A percentile compares a stretch with the other conserved stretches of the same genome.
Evolutionary conservation across 2,113 vertebrate species (phyloP).

Genomic region (Odocoileus virginianus): DNA sequence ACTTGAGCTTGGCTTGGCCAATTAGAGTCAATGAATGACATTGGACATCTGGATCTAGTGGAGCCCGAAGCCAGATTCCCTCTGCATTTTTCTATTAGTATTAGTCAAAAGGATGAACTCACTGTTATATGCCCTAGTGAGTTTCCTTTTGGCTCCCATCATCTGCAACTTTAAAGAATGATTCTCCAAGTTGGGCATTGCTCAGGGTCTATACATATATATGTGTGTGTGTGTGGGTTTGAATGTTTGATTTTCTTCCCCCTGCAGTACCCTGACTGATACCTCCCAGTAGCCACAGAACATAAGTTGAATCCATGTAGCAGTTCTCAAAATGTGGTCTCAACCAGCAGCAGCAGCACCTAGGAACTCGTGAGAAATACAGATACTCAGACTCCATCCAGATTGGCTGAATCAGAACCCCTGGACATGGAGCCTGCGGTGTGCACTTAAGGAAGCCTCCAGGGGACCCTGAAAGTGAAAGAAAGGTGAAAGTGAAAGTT

Average conservation of each 20-base stretch:
- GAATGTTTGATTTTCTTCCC: not conserved
- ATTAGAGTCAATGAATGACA: too few relatives aligned
- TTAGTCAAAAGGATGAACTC: not conserved
- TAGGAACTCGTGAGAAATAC: not conserved
- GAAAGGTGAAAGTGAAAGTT: not conserved
- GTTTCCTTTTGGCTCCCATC: not conserved
- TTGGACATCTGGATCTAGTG: not conserved
- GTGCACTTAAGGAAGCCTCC: not conserved
- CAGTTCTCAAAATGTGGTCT: not conserved
- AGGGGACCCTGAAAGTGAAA: not conserved
- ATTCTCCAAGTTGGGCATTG: rapidly evolving
- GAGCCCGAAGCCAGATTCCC: rapidly evolving
- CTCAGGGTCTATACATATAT: not conserved
- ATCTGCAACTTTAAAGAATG: too few relatives aligned
- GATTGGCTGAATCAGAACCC: not conserved
- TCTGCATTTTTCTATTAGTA: not conserved
- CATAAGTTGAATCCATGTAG: not conserved
- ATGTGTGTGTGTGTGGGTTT: not conserved
- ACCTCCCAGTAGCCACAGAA: not conserved
- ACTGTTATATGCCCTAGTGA: not conserved
- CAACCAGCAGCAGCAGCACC: not conserved
- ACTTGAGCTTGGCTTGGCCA: too few relatives aligned
- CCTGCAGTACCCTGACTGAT: not conserved
- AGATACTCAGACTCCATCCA: not conserved
- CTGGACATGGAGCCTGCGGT: not conserved